Conservation (phyloP, 1,140 invertebrate species). For the Microplitis mediator region DNA sequence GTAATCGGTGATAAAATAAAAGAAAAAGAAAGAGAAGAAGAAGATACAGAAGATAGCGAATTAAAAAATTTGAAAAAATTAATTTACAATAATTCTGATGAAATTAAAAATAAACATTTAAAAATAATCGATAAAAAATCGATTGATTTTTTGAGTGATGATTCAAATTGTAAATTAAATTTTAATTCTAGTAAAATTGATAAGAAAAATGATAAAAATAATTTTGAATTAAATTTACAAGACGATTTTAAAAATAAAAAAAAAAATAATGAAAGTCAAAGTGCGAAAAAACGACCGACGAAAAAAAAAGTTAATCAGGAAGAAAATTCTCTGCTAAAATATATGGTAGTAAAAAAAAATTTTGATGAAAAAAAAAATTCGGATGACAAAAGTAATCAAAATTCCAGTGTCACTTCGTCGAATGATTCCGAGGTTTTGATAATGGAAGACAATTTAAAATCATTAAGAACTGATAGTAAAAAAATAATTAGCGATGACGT, state of each 20-base stretch:
- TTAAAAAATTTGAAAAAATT: too few species aligned
- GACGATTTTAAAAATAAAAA: neutral
- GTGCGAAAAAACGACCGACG: constrained; percentile 5
- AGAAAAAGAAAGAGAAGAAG: too few species aligned
- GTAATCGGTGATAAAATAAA: too few species aligned
- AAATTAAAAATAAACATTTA: too few species aligned
- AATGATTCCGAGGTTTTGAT: neutral
- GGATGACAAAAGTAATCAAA: neutral
- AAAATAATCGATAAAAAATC: too few species aligned
- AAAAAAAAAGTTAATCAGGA: constrained; percentile 12
- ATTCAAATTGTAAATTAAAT: too few species aligned
- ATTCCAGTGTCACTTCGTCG: neutral
- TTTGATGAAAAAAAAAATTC: neutral
- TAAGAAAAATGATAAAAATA: too few species aligned
- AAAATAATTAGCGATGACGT: neutral
- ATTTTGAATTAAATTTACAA: too few species aligned
- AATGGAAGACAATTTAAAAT: neutral
- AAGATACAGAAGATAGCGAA: too few species aligned
- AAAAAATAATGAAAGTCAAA: neutral
- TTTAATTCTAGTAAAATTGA: too few species aligned
- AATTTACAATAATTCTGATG: too few species aligned
- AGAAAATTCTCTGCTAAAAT: constrained; percentile 35
- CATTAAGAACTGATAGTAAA: neutral
- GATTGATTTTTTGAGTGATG: too few species aligned
- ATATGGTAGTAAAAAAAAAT: constrained; percentile 29